Conservation (phyloP, 2,797 vertebrate genomes). For the Trachops cirrhosus region DNA sequence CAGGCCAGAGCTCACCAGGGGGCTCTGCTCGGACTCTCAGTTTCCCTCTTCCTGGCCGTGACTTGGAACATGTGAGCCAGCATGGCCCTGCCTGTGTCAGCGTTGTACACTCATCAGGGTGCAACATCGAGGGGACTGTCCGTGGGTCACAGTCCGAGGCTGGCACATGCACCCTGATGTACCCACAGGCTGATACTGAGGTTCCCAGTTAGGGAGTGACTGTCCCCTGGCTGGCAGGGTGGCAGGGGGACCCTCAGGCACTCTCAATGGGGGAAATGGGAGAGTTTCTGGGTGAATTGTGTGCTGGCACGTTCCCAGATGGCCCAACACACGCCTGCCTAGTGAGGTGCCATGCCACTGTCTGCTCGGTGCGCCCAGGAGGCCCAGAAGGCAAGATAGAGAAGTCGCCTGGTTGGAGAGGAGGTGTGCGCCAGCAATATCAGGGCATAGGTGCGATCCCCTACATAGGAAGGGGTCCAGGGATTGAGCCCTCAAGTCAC, state of each 20-base stretch:
- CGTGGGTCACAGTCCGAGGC: background rate
- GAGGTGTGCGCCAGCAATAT: fast-evolving
- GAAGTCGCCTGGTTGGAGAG: background rate
- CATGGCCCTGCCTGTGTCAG: background rate
- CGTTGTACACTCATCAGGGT: background rate
- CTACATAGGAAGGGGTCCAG: fast-evolving
- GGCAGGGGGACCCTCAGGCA: background rate
- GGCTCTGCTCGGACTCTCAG: no score
- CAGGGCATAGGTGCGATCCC: background rate
- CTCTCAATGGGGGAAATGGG: background rate
- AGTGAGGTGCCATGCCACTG: fast-evolving
- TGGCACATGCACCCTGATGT: fast-evolving
- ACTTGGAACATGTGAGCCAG: background rate
- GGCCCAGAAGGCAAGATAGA: background rate
- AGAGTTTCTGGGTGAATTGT: background rate
- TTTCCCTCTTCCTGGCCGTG: background rate
- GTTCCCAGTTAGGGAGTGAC: background rate
- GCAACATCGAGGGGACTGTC: background rate
- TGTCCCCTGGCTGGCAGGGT: background rate
- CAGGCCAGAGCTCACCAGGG: background rate
- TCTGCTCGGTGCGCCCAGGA: background rate
- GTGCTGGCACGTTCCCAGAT: background rate
- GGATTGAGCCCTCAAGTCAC: fast-evolving
- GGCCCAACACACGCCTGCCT: fast-evolving
- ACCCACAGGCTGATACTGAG: background rate